A percentile compares a stretch with the other conserved stretches of the same genome.
These are phyloP conservation scores for Drosophila athabasca DNA, from an alignment of 1,140 invertebrate species.

Conservation along the genomic window DNA sequence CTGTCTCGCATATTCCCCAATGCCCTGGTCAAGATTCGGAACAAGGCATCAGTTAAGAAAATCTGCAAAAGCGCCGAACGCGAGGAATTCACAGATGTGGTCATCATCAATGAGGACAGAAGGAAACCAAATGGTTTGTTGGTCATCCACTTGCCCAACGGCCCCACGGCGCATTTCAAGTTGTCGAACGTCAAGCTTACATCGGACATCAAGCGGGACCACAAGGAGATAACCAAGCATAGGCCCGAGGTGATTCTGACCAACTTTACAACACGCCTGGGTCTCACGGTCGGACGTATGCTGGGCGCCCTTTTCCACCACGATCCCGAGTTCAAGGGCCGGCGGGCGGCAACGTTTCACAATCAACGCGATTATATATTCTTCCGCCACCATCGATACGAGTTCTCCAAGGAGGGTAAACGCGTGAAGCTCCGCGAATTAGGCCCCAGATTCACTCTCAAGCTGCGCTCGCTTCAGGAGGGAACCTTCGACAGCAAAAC, in stretches of 20 bases:
- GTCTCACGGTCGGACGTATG: slow-evolving; percentile 95
- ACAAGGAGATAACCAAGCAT: slow-evolving; percentile 92
- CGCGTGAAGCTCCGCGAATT: slow-evolving; percentile 95
- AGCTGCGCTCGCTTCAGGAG: slow-evolving; percentile 95
- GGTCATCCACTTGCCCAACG: slow-evolving; percentile 96
- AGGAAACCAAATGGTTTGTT: slow-evolving; percentile 96
- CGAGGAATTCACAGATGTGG: slow-evolving; percentile 93
- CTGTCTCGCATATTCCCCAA: slow-evolving; percentile 96
- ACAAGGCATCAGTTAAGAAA: slow-evolving; percentile 95
- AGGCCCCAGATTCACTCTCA: slow-evolving; percentile 97
- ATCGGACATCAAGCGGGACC: slow-evolving; percentile 89
- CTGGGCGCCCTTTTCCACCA: slow-evolving; percentile 98
- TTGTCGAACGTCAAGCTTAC: slow-evolving; percentile 92
- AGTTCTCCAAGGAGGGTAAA: slow-evolving; percentile 93
- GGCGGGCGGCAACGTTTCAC: slow-evolving; percentile 97
- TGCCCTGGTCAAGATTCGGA: slow-evolving; percentile 90
- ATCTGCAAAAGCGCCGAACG: slow-evolving; percentile 92
- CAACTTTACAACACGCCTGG: slow-evolving; percentile 97
- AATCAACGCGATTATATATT: slow-evolving; percentile 99
- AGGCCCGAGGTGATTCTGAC: slow-evolving; percentile 98
- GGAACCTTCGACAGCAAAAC: slow-evolving; percentile 98
- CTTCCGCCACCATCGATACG: slow-evolving; percentile 98
- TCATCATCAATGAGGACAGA: slow-evolving; percentile 97
- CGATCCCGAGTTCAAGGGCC: slow-evolving; percentile 96
- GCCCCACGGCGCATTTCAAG: slow-evolving; percentile 96